phyloP scores from a whole-genome alignment of 2,797 vertebrate genomes.

The Tangara arthus region DNA sequence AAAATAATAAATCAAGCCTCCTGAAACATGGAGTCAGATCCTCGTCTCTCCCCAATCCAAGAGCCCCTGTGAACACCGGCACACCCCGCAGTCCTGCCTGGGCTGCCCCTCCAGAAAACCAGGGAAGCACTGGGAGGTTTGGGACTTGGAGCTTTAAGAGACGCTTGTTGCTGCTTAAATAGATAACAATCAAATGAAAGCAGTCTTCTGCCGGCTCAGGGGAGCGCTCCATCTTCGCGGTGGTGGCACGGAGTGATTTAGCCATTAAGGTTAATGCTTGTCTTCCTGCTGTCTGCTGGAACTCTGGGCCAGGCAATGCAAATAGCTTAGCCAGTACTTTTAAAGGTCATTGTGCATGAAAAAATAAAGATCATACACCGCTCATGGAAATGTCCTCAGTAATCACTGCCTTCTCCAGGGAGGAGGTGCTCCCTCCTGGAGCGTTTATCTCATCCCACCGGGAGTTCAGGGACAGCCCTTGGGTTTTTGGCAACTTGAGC shows the following conservation, averaged over 20 bases:
- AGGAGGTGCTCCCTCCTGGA: constrained; percentile 41
- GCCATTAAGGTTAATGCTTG: constrained; percentile 77
- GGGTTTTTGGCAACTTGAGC: neutral
- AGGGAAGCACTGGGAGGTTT: neutral
- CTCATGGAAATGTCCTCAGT: constrained; percentile 71
- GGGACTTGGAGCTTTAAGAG: neutral
- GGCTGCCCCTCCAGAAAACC: neutral
- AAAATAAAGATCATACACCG: constrained; percentile 63
- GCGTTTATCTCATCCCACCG: constrained; percentile 12
- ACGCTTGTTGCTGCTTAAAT: neutral
- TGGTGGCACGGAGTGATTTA: constrained; percentile 71
- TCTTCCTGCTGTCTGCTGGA: constrained; percentile 71
- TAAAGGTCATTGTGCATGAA: constrained; percentile 76
- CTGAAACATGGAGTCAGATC: no score
- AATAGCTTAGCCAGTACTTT: constrained; percentile 79
- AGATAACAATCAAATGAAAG: constrained; percentile 4
- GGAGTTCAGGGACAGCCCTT: neutral
- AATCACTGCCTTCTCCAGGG: constrained; percentile 58
- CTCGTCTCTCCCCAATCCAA: no score
- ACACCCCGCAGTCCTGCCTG: neutral
- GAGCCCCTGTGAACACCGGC: no score
- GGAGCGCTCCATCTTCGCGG: constrained; percentile 32
- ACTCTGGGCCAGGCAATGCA: constrained; percentile 73
- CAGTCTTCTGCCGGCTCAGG: neutral
- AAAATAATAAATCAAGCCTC: no score